phyloP scores from a whole-genome alignment of 2,113 vertebrate species.

The Tenrec ecaudatus region DNA sequence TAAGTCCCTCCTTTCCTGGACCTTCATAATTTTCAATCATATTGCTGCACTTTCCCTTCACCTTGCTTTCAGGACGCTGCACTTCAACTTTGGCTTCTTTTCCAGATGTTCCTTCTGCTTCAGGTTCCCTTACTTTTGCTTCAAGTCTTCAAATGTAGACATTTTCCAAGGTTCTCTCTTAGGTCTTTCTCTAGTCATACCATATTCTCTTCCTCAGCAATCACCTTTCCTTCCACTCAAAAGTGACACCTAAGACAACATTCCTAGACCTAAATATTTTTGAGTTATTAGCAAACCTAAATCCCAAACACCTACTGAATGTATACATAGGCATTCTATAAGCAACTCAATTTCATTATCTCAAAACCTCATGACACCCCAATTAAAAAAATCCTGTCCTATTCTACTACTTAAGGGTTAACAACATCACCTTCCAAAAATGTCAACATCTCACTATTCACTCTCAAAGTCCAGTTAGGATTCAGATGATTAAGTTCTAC shows the following conservation, averaged over 20 bases:
- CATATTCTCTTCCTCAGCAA: slow-evolving; percentile 5
- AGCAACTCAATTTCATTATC: slow-evolving; percentile 40
- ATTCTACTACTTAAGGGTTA: background rate
- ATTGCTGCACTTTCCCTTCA: slow-evolving; percentile 2
- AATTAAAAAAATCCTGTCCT: background rate
- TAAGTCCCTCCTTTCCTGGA: background rate
- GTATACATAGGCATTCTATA: slow-evolving; percentile 4
- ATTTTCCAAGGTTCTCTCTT: slow-evolving; percentile 18
- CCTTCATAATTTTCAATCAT: background rate
- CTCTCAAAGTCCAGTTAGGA: background rate
- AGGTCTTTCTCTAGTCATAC: background rate
- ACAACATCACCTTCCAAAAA: background rate
- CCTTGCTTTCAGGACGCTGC: background rate
- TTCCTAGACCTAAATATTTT: background rate
- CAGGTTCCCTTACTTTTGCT: slow-evolving; percentile 4
- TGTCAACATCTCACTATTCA: slow-evolving; percentile 6
- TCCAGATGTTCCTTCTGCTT: slow-evolving; percentile 16
- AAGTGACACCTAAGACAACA: background rate
- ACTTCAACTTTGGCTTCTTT: slow-evolving; percentile 32
- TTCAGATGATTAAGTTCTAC: background rate
- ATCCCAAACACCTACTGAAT: background rate
- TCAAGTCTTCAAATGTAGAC: background rate
- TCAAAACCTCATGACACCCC: background rate
- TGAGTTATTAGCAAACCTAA: slow-evolving; percentile 19
- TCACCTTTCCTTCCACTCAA: background rate